Evolutionary conservation across 2,888 invertebrate species (phyloP).

Genomic region (Drosophila falleni): DNA sequence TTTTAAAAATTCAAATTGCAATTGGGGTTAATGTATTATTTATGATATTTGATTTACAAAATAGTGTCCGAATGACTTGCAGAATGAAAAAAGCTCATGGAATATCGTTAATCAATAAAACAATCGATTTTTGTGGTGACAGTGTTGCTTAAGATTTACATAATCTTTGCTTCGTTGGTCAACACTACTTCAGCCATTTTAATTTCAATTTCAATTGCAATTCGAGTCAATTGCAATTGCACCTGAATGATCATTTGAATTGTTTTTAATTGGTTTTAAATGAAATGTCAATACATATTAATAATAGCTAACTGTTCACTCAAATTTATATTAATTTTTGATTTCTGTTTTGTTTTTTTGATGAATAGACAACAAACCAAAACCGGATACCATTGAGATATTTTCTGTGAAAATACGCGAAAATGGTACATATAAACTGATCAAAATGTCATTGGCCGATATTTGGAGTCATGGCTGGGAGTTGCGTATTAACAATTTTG

Average conservation of each 20-base stretch:
- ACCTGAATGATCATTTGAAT: slow-evolving; percentile 34
- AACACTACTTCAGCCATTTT: slow-evolving; percentile 24
- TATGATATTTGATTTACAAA: background rate
- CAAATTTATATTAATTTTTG: background rate
- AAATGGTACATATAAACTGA: slow-evolving; percentile 87
- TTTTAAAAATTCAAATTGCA: background rate
- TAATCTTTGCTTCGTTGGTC: slow-evolving; percentile 1
- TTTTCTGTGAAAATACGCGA: slow-evolving; percentile 87
- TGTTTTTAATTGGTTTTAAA: slow-evolving; percentile 34
- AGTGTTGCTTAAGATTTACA: slow-evolving; percentile 40
- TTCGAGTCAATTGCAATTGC: slow-evolving; percentile 25
- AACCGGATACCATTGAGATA: slow-evolving; percentile 90
- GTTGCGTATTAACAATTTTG: slow-evolving; percentile 90
- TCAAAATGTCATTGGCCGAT: slow-evolving; percentile 88
- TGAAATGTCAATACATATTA: slow-evolving; percentile 32
- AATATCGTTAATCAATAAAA: background rate
- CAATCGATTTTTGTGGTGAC: slow-evolving; percentile 20
- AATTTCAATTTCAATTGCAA: slow-evolving; percentile 46
- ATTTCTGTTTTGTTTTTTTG: slow-evolving; percentile 7
- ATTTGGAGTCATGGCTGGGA: slow-evolving; percentile 90
- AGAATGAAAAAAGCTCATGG: no score
- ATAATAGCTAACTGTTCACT: slow-evolving; percentile 3
- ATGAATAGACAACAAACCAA: slow-evolving; percentile 90
- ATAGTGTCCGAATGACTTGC: no score
- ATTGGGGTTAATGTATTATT: background rate